Conservation (phyloP, 2,888 invertebrate species). For the Megastigmus dorsalis region DNA sequence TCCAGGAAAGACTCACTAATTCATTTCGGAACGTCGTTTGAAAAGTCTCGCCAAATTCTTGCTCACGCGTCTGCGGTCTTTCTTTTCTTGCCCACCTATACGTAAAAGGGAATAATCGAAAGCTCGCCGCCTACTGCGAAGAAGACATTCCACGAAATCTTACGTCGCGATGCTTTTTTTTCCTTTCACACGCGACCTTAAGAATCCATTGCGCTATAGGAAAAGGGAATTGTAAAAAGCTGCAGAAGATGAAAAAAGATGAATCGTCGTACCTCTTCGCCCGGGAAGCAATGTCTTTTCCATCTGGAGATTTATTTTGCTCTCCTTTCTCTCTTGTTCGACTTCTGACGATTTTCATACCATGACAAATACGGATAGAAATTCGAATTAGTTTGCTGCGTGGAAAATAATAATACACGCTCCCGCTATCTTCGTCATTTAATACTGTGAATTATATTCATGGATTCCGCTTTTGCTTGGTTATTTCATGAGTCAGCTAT, state of each 20-base stretch:
- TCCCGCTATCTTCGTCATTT: background rate
- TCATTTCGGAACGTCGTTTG: background rate
- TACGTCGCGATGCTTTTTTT: slow-evolving; percentile 55
- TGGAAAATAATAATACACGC: slow-evolving; percentile 11
- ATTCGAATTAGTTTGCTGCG: slow-evolving; percentile 53
- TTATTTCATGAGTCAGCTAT: no score
- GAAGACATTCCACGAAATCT: slow-evolving; percentile 66
- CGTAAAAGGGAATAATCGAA: slow-evolving; percentile 63
- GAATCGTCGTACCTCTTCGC: slow-evolving; percentile 59
- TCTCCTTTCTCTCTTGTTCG: slow-evolving; percentile 2
- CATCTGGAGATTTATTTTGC: no score
- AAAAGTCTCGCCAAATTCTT: slow-evolving; percentile 1
- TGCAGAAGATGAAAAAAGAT: background rate
- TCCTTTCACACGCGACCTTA: slow-evolving; percentile 12
- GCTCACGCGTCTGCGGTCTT: slow-evolving; percentile 4
- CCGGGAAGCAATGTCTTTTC: slow-evolving; percentile 55
- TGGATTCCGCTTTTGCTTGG: slow-evolving; percentile 15
- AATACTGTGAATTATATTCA: slow-evolving; percentile 47
- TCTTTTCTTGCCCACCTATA: no score
- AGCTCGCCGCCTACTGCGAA: slow-evolving; percentile 61
- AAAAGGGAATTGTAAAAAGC: slow-evolving; percentile 58
- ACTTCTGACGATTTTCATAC: slow-evolving; percentile 40
- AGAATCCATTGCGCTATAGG: slow-evolving; percentile 41
- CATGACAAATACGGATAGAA: slow-evolving; percentile 54
- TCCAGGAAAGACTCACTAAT: background rate